These are phyloP conservation scores for Cuniculus paca DNA, from an alignment of 2,797 vertebrate species.

Conservation along the genomic window DNA sequence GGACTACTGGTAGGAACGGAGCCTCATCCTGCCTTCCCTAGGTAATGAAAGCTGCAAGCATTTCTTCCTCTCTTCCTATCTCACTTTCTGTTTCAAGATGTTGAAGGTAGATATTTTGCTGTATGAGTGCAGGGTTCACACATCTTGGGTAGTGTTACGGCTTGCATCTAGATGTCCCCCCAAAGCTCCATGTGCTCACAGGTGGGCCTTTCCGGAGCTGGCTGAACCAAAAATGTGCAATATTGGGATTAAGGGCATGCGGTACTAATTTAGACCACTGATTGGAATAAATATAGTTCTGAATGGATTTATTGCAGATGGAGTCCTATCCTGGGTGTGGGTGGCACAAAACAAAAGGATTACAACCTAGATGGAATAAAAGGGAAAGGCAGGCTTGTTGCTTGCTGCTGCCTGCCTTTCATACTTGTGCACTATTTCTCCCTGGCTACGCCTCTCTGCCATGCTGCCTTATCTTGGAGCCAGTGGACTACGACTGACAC, in stretches of 20 bases:
- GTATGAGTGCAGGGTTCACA: not conserved
- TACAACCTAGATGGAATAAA: not conserved
- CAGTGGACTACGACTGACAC: not conserved
- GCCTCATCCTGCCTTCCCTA: not conserved
- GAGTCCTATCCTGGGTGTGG: not conserved
- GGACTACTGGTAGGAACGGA: not conserved
- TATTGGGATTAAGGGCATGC: not conserved
- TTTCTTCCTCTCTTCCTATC: too few relatives aligned
- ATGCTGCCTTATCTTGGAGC: not conserved
- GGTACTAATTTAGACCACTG: not conserved
- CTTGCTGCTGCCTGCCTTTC: not conserved
- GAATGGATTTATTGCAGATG: not conserved
- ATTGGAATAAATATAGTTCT: not conserved
- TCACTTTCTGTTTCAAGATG: not conserved
- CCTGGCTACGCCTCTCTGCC: not conserved
- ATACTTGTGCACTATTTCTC: not conserved
- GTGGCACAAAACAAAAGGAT: not conserved
- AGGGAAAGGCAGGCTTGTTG: not conserved
- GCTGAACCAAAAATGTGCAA: not conserved
- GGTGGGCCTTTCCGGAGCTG: not conserved
- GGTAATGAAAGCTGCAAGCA: not conserved
- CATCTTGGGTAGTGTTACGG: not conserved
- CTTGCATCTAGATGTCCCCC: not conserved
- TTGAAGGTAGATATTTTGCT: not conserved
- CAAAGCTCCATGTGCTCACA: not conserved